Evolutionary conservation across 2,888 invertebrate species (phyloP).

Genomic region (Nomada hirtipes): DNA sequence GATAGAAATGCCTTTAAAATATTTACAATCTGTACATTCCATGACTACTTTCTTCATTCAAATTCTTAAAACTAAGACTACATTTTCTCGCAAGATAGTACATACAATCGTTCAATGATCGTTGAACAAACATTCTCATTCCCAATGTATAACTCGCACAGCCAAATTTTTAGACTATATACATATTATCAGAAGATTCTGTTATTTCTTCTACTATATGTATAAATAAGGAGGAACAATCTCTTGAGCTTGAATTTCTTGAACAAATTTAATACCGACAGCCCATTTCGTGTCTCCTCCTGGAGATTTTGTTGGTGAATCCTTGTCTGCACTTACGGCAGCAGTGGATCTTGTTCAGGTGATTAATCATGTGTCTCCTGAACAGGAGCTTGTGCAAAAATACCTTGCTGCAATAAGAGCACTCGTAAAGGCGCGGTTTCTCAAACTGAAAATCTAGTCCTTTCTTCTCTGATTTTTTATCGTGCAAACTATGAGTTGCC

Average conservation of each 20-base stretch:
- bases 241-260: background rate
- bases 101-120: background rate
- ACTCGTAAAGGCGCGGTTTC: slow-evolving; percentile 40
- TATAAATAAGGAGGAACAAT: too few relatives aligned
- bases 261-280: slow-evolving; percentile 23
- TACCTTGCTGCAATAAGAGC: slow-evolving; percentile 32
- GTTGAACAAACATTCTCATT: background rate
- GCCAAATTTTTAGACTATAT: background rate
- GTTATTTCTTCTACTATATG: background rate
- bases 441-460: slow-evolving; percentile 7
- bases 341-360: slow-evolving; percentile 19
- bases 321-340: slow-evolving; percentile 28
- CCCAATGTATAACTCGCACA: background rate
- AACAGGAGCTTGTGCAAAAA: slow-evolving; percentile 33
- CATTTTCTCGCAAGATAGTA: too few relatives aligned
- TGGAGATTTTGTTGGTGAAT: slow-evolving; percentile 2
- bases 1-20: too few relatives aligned
- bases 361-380: slow-evolving; percentile 34
- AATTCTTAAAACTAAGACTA: too few relatives aligned
- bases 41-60: too few relatives aligned
- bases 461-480: background rate
- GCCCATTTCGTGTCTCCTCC: slow-evolving; percentile 20
- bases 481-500: background rate
- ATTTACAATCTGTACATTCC: too few relatives aligned
- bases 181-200: background rate